Evolutionary conservation across 1,140 invertebrate species (phyloP).

Genomic region (Tribolium madens): DNA sequence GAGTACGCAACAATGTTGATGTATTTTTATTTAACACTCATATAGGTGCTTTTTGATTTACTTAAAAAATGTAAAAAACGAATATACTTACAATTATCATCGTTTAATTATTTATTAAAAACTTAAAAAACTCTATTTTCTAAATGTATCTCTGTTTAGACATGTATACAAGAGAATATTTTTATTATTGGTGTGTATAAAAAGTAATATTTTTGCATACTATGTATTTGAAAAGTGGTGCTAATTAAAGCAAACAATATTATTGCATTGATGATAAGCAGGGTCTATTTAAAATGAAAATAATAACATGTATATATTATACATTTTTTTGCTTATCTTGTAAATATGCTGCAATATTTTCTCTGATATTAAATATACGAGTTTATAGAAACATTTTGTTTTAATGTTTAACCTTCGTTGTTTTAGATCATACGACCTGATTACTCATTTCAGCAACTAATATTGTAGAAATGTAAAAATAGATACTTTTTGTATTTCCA

Average conservation of each 20-base stretch:
- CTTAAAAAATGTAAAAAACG: slow-evolving; percentile 29
- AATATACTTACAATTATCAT: slow-evolving; percentile 38
- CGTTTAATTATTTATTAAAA: slow-evolving; percentile 33
- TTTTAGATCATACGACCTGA: not conserved
- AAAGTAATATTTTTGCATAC: slow-evolving; percentile 50
- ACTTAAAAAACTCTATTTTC: not conserved
- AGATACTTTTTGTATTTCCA: slow-evolving; percentile 44
- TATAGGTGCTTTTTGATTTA: slow-evolving; percentile 13
- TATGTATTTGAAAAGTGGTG: slow-evolving; percentile 41
- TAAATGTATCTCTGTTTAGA: slow-evolving; percentile 23
- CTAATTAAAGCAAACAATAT: slow-evolving; percentile 34
- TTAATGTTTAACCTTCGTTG: not conserved
- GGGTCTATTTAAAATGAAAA: slow-evolving; percentile 25
- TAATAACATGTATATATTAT: slow-evolving; percentile 4
- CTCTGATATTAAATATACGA: slow-evolving; percentile 16
- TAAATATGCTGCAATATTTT: slow-evolving; percentile 7
- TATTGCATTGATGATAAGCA: slow-evolving; percentile 47
- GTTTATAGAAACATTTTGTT: slow-evolving; percentile 12
- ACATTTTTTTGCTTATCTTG: not conserved
- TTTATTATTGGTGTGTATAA: slow-evolving; percentile 42
- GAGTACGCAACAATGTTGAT: slow-evolving; percentile 21
- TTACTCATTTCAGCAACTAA: slow-evolving; percentile 23
- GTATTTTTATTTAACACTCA: slow-evolving; percentile 40
- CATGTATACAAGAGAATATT: slow-evolving; percentile 46
- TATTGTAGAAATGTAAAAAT: slow-evolving; percentile 32